Base-by-base conservation (phyloP, 2,797 vertebrate genomes). In the Acanthurus tractus region DNA sequence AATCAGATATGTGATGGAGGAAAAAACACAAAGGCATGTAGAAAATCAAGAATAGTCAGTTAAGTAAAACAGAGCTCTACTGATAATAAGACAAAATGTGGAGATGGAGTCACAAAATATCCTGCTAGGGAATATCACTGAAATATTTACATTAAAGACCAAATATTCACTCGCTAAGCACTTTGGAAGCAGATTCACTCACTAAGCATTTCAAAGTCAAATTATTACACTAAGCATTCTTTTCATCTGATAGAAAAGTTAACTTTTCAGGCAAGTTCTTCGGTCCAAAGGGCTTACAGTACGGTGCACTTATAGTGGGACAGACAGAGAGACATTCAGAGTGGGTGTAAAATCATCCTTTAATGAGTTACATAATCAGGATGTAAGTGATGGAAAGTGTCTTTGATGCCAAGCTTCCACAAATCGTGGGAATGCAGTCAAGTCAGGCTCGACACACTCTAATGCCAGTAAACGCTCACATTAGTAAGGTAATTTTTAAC, bases 131-230 rank as follows among this genome's bases (percentile, higher is more conserved):
- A 86, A 81, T 70, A 74, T 86, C 68, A 58, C 81, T 87, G 77
- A 88, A 93, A 89, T 90, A 88, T 91, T 90, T 88, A 89, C 82
- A 81, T 72, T 74, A 59, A 75, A 70, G 38, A 61, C 56, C 15
- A 20, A 66, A 76, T 87, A 74, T 59, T 81, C 62, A 70, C 82
- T 59, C 56, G 8, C 79, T 86, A 83, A 88, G 89, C 86, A 84
- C 85, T 90, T 83, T 74, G 83, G 86, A 52, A 57, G 77, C 72
- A 71, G 74, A 89, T 78, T 79, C 76, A 67, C 81, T 77, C 78
- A 25, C 76, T 81, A 65, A 85, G 88, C 88, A 72, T 85, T 83
- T 83, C 61, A 78, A 81, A 74, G 76, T 78, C 50, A 86, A 82
- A 84, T 83, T 5, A 83, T 87, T 78, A 36, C 74, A 81, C 81